Evolutionary conservation across 2,113 vertebrate species (phyloP).

Genomic region (human (Homo sapiens)): GRCh38 chr21:33158501-33159000

Average conservation of each 20-base stretch:
- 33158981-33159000: background rate
- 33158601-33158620: background rate
- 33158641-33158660: background rate
- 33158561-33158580: background rate
- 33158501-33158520: too few species aligned
- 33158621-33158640: background rate
- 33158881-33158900: background rate
- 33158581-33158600: background rate
- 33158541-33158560: background rate
- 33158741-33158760: background rate
- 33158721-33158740: background rate
- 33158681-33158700: background rate
- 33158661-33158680: background rate
- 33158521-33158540: background rate
- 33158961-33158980: background rate
- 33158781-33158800: background rate
- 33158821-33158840: background rate
- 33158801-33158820: background rate
- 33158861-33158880: background rate
- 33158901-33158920: background rate
- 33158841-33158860: background rate
- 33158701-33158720: background rate
- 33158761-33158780: background rate
- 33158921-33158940: background rate
- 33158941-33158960: too few species aligned